Conservation (phyloP, 2,888 invertebrate genomes). For the Phortica magna region DNA sequence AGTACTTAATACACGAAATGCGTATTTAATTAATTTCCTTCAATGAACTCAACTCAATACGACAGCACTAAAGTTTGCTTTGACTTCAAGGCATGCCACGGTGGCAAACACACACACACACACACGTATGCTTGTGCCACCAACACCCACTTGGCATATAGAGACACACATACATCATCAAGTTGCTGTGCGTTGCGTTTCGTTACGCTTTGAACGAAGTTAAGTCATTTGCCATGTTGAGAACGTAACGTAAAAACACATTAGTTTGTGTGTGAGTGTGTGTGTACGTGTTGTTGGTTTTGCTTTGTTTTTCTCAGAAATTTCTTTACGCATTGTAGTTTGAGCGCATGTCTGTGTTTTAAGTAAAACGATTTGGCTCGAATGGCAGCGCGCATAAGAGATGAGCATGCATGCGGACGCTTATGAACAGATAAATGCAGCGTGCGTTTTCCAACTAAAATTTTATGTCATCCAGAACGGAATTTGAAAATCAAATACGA, state of each 20-base stretch:
- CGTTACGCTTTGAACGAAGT: background rate
- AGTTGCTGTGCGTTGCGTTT: background rate
- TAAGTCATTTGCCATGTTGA: conserved; percentile 5
- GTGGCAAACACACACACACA: background rate
- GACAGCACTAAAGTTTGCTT: background rate
- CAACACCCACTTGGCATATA: background rate
- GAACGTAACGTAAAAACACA: background rate
- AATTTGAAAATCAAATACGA: too few relatives aligned
- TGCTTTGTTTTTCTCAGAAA: background rate
- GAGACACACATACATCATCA: background rate
- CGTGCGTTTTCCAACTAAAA: too few relatives aligned
- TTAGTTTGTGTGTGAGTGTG: background rate
- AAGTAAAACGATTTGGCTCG: too few relatives aligned
- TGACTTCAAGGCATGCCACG: background rate
- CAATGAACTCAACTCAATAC: conserved; percentile 2
- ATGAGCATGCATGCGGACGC: too few relatives aligned
- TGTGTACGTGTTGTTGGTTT: background rate
- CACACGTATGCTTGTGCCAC: too few relatives aligned
- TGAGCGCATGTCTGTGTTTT: too few relatives aligned
- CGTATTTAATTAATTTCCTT: conserved; percentile 25
- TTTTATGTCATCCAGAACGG: too few relatives aligned
- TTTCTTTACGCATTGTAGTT: too few relatives aligned
- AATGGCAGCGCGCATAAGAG: too few relatives aligned
- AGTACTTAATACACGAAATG: conserved; percentile 19
- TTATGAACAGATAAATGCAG: too few relatives aligned